These are phyloP conservation scores for Siderastrea siderea DNA, from an alignment of 92 coral and sea anemone genomes.

Conservation along the genomic window DNA sequence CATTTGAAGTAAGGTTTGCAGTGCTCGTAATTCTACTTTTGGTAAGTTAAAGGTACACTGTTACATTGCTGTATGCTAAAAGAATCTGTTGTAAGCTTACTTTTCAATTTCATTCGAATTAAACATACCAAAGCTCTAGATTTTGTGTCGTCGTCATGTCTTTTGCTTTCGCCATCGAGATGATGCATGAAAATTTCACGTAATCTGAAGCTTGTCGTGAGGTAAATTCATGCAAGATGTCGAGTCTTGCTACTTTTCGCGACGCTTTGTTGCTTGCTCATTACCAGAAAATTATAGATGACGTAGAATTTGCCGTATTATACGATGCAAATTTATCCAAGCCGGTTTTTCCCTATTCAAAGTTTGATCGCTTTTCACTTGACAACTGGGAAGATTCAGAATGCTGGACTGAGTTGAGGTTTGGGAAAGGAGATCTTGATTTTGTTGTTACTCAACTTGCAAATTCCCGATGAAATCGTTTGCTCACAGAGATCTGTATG, in stretches of 20 bases:
- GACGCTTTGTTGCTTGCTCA: constrained; percentile 34
- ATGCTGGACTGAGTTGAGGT: constrained; percentile 44
- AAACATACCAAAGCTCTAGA: no score
- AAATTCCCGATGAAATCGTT: constrained; percentile 44
- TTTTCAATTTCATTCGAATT: no score
- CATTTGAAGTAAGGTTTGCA: no score
- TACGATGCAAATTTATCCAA: constrained; percentile 24
- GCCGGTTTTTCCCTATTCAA: constrained; percentile 22
- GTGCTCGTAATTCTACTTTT: no score
- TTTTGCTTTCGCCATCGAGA: constrained; percentile 8
- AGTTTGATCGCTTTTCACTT: constrained; percentile 35
- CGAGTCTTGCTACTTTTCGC: constrained; percentile 48
- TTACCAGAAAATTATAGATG: constrained; percentile 25
- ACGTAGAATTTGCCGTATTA: constrained; percentile 32
- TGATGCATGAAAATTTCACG: not conserved
- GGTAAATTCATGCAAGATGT: not conserved
- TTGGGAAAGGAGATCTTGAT: constrained; percentile 38
- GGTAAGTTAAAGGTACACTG: no score
- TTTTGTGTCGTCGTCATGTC: not conserved
- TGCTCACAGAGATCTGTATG: constrained; percentile 34
- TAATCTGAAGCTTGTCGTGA: not conserved
- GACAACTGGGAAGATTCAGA: constrained; percentile 43
- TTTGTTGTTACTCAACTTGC: constrained; percentile 9
- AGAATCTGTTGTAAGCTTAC: no score
- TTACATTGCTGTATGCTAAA: no score